phyloP scores from a whole-genome alignment of 2,113 vertebrate species.

The Carettochelys insculpta region DNA sequence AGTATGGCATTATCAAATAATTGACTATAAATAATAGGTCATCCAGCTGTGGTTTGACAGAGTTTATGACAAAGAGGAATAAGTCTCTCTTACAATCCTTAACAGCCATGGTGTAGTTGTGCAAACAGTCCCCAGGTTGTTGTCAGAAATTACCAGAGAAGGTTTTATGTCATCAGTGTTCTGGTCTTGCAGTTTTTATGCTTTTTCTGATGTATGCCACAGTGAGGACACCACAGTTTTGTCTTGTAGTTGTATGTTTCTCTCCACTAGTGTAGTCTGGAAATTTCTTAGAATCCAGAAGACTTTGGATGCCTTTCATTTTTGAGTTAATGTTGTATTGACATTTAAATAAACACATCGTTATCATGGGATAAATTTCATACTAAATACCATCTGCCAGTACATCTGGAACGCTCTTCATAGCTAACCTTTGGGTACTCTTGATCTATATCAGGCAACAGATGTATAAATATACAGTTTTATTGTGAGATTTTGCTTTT shows the following conservation, averaged over 20 bases:
- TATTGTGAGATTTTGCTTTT: neutral
- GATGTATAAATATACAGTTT: neutral
- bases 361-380: neutral
- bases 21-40: neutral
- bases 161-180: neutral
- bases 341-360: neutral
- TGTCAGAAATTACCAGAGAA: neutral
- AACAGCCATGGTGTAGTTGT: neutral
- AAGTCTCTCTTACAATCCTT: neutral
- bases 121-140: neutral
- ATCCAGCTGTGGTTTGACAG: neutral
- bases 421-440: neutral
- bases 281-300: neutral
- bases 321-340: neutral
- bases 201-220: neutral
- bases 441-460: neutral
- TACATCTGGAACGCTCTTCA: neutral
- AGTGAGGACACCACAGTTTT: fast-evolving
- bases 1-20: neutral
- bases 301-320: neutral
- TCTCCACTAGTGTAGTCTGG: neutral
- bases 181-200: neutral
- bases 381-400: neutral
- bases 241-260: neutral
- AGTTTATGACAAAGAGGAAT: neutral